Percentiles rank a stretch among this genome's conserved stretches.
Evolutionary conservation across 2,888 invertebrate species (phyloP).

Genomic region (Acrobasis repandana): DNA sequence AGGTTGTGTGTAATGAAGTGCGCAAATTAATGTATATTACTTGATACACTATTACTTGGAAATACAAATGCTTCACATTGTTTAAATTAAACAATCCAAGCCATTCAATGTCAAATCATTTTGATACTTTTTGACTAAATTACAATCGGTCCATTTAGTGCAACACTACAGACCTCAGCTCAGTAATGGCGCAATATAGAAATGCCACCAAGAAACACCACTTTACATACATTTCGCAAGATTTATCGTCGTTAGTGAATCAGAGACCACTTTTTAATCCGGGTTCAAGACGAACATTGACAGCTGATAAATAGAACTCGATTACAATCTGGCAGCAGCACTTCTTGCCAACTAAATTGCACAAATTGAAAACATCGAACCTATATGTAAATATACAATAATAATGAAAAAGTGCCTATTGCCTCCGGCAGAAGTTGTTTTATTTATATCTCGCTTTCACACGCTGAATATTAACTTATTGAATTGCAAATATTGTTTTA

Average conservation of each 20-base stretch:
- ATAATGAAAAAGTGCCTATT: not conserved
- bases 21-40: not conserved
- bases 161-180: not conserved
- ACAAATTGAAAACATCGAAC: constrained; percentile 10
- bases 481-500: not conserved
- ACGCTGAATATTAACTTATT: not conserved
- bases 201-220: constrained; percentile 1
- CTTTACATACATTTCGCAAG: constrained; percentile 15
- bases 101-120: not conserved
- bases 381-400: not conserved
- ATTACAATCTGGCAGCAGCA: constrained; percentile 14
- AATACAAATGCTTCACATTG: too few relatives aligned
- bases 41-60: not conserved
- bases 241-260: constrained; percentile 14
- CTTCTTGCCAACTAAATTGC: constrained; percentile 15
- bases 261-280: constrained; percentile 16
- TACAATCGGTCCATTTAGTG: too few relatives aligned
- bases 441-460: not conserved
- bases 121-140: not conserved
- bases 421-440: not conserved
- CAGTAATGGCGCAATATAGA: not conserved
- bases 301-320: constrained; percentile 14
- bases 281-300: not conserved
- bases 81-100: not conserved
- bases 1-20: constrained; percentile 7